Evolutionary conservation across 2,797 vertebrate species (phyloP).

Genomic region (Peromyscus nudipes): DNA sequence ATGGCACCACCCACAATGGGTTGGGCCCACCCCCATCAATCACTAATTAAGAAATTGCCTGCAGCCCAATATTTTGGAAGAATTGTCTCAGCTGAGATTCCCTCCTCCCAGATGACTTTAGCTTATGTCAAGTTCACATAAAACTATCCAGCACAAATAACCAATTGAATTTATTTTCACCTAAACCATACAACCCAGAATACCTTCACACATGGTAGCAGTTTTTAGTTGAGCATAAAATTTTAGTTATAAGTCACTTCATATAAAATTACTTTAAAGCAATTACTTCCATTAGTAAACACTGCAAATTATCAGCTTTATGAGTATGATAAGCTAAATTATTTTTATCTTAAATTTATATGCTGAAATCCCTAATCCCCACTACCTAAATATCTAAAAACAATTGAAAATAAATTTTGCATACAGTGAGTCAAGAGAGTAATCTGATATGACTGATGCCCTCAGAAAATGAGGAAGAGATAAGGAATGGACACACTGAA

Average conservation of each 20-base stretch:
- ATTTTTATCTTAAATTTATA: background rate
- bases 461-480: background rate
- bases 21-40: background rate
- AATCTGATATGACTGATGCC: background rate
- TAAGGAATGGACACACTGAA: background rate
- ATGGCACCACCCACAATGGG: background rate
- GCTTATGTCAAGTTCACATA: background rate
- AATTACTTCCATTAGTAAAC: background rate
- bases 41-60: background rate
- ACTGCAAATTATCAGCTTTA: constrained; percentile 2
- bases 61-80: background rate
- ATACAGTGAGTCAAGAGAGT: background rate
- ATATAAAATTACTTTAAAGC: background rate
- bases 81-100: background rate
- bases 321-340: background rate
- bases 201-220: background rate
- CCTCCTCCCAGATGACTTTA: background rate
- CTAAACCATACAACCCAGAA: background rate
- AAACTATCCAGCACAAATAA: background rate
- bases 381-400: background rate
- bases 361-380: too few species aligned
- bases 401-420: background rate
- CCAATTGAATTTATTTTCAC: background rate
- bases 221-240: constrained; percentile 13
- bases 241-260: constrained; percentile 12